phyloP scores from a whole-genome alignment of 64 coral and sea anemone species.

The Acropora tenuis region DNA sequence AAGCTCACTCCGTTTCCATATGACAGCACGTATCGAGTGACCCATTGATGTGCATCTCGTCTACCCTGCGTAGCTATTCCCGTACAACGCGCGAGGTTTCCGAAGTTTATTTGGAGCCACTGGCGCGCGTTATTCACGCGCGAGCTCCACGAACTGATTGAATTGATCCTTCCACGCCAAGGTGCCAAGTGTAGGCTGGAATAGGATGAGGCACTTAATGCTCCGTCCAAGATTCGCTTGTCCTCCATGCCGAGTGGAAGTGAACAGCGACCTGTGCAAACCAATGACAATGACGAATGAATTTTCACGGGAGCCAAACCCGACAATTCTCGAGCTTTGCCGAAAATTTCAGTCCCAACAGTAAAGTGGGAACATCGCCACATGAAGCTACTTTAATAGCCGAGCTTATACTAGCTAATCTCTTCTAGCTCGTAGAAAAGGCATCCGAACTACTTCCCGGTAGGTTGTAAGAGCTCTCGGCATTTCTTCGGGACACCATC shows the following conservation, averaged over 20 bases:
- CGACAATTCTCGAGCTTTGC: neutral
- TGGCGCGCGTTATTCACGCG: slow-evolving; percentile 56
- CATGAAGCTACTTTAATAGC: too few species aligned
- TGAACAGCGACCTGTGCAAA: slow-evolving; percentile 55
- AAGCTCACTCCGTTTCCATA: slow-evolving; percentile 45
- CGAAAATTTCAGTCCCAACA: too few species aligned
- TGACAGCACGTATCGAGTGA: slow-evolving; percentile 75
- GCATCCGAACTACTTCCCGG: too few species aligned
- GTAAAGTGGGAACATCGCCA: too few species aligned
- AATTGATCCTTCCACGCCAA: slow-evolving; percentile 52
- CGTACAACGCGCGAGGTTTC: slow-evolving; percentile 54
- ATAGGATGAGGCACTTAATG: slow-evolving; percentile 76
- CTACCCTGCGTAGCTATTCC: slow-evolving; percentile 85
- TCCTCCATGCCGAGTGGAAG: slow-evolving; percentile 79
- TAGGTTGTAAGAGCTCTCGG: too few species aligned
- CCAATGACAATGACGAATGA: neutral
- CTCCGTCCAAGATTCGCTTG: slow-evolving; percentile 66
- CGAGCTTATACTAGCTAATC: too few species aligned
- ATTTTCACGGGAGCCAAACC: neutral
- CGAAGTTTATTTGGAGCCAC: slow-evolving; percentile 56
- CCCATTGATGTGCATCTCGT: slow-evolving; percentile 76
- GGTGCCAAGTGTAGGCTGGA: slow-evolving; percentile 75
- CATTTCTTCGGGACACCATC: too few species aligned
- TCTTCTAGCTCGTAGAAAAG: too few species aligned
- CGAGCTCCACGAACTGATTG: slow-evolving; percentile 57